Evolutionary conservation across 2,797 vertebrate genomes (phyloP).

Genomic region (Psittacula derbiana): DNA sequence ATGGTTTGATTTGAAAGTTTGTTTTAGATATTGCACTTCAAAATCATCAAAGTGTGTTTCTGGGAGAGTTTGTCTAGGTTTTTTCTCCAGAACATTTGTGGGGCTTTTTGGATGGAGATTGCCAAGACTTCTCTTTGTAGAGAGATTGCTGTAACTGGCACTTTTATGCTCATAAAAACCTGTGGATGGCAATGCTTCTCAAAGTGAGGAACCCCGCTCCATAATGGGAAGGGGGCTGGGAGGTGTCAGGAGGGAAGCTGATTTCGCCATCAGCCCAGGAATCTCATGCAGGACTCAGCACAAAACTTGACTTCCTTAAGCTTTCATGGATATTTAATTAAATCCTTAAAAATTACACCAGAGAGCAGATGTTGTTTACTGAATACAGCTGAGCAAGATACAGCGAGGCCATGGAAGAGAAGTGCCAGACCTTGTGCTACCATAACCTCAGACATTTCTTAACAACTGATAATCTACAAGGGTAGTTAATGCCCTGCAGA

Average conservation of each 20-base stretch:
- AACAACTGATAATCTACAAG: not conserved
- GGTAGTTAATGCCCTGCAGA: not conserved
- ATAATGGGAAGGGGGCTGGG: rapidly evolving
- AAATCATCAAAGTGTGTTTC: not conserved
- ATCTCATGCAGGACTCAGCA: not conserved
- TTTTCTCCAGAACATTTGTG: not conserved
- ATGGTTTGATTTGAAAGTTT: not conserved
- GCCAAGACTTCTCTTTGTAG: not conserved
- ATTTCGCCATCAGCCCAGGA: not conserved
- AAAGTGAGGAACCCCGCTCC: rapidly evolving
- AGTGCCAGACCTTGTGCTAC: not conserved
- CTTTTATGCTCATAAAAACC: not conserved
- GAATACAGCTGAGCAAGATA: not conserved
- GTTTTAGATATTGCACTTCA: not conserved
- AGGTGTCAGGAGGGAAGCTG: not conserved
- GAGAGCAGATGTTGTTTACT: not conserved
- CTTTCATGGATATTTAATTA: not conserved
- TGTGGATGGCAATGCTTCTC: not conserved
- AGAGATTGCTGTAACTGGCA: not conserved
- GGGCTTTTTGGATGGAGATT: not conserved
- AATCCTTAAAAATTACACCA: not conserved
- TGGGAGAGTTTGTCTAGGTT: not conserved
- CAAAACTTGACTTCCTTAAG: not conserved
- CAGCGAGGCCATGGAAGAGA: not conserved
- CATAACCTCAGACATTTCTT: not conserved